Conservation (phyloP, 2,888 invertebrate genomes). For the Smittia aterrima region DNA sequence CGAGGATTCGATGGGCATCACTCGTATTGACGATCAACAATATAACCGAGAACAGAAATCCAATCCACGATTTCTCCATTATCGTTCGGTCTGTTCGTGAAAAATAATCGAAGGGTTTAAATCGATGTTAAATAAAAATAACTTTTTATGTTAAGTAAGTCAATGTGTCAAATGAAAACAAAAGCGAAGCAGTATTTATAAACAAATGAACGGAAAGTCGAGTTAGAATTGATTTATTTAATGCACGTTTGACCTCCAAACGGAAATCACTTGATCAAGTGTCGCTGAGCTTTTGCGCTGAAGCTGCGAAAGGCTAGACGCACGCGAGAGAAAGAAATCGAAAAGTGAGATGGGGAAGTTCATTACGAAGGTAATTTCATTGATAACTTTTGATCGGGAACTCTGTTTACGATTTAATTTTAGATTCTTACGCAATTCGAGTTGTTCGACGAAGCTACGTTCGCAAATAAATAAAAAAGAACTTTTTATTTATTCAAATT, state of each 20-base stretch:
- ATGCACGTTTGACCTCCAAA: neutral
- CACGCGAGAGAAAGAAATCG: neutral
- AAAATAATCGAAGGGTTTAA: neutral
- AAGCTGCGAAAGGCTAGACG: no score
- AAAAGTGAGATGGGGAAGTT: neutral
- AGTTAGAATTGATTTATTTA: neutral
- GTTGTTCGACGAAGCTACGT: neutral
- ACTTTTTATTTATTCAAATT: no score
- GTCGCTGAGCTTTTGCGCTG: neutral
- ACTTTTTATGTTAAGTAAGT: neutral
- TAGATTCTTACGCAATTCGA: neutral
- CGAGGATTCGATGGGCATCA: conserved; percentile 49
- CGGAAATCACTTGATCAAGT: neutral
- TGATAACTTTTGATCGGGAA: neutral
- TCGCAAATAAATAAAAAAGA: neutral
- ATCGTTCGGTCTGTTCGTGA: neutral
- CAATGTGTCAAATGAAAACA: neutral
- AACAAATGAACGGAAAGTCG: neutral
- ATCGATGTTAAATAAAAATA: neutral
- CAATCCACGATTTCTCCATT: neutral
- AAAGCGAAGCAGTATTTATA: neutral
- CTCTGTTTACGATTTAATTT: neutral
- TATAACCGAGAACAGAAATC: neutral
- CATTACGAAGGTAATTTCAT: neutral
- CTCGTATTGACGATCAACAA: neutral